Conservation (phyloP, 2,888 invertebrate genomes). For the Drosophila greeni region DNA sequence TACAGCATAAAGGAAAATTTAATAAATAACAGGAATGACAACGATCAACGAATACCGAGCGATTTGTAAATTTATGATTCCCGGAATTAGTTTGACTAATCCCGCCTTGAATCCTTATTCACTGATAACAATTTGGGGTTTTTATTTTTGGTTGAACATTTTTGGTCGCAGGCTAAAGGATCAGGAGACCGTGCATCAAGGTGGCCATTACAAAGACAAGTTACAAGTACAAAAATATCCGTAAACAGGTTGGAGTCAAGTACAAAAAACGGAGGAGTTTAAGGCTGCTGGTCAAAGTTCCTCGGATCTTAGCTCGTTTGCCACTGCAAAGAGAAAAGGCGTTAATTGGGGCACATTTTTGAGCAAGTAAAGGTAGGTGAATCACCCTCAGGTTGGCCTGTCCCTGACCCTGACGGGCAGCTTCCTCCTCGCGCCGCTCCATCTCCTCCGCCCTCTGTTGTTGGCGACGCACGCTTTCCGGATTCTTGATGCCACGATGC, state of each 20-base stretch:
- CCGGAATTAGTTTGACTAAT: conserved; percentile 5
- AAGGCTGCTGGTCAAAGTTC: background rate
- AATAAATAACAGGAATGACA: conserved; percentile 19
- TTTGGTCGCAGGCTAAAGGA: conserved; percentile 25
- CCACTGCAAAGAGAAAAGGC: conserved; percentile 67
- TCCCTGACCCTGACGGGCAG: conserved; percentile 65
- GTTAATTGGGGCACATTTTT: conserved; percentile 1
- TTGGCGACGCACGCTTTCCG: conserved; percentile 81
- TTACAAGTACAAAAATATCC: conserved; percentile 8
- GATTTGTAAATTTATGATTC: background rate
- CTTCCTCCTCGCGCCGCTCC: conserved; percentile 81
- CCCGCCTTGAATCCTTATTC: background rate
- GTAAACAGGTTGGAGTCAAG: conserved; percentile 1
- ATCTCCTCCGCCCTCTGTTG: conserved; percentile 82
- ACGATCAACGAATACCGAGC: background rate
- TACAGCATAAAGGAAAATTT: conserved; percentile 1
- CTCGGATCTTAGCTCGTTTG: conserved; percentile 63
- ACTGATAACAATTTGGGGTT: conserved; percentile 26
- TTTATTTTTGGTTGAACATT: conserved; percentile 42
- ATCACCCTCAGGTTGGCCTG: conserved; percentile 55
- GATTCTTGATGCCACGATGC: conserved; percentile 83
- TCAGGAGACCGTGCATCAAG: conserved; percentile 2
- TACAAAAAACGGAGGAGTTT: conserved; percentile 25
- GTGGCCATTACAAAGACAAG: conserved; percentile 5
- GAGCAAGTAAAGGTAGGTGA: no score